Base-by-base conservation (phyloP, 2,888 invertebrate species). In the Odiellus spinosus region DNA sequence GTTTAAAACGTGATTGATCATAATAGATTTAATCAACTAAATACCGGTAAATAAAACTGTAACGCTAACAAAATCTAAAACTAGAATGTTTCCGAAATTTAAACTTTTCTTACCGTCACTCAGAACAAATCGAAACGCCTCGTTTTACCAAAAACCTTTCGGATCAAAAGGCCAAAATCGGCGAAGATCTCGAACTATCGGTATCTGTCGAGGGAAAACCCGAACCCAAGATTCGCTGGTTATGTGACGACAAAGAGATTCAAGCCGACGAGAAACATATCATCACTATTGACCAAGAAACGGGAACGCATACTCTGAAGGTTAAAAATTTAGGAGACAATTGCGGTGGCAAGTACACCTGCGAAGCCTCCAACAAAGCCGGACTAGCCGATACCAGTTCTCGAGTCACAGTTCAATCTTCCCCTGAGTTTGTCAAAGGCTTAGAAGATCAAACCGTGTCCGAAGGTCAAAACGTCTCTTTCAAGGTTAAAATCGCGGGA, bases 331-430 rank as follows among this genome's bases (percentile, higher is more conserved):
- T 78, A 0, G 67, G 66, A 0, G 71, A 77, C 0, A 72, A 75
- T 2, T 87, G 93, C 59, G 76, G 80, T 38, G 95, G 93, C 2
- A 76, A 74, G 50, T 90, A 88, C 67, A 75, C 78, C 17, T 88
- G 88, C 67, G 79, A 78, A 62, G 78, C 91, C 20, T 74, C 77
- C 62, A 96, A 95, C 56, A 60, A 60, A 52, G 61, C 61, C 49
- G 68, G 68, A 45, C 60, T 62, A 52, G 62, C 48, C 8, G 50
- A 50, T 6, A 40, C 46, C 18, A 46, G 41, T 39, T 48, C 45
- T 34, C 48, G 21, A 12, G n/a, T 52, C 15, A 42, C n/a, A 15
- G 39, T 52, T 8, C 5, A 26, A 26, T 26, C 26, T 26, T 26
- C 8, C 26, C 26, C 8, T 8, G 8, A 26, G 26, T 26, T 26